phyloP scores from a whole-genome alignment of 2,113 vertebrate species.

The Ptilorrhoa leucosticta region DNA sequence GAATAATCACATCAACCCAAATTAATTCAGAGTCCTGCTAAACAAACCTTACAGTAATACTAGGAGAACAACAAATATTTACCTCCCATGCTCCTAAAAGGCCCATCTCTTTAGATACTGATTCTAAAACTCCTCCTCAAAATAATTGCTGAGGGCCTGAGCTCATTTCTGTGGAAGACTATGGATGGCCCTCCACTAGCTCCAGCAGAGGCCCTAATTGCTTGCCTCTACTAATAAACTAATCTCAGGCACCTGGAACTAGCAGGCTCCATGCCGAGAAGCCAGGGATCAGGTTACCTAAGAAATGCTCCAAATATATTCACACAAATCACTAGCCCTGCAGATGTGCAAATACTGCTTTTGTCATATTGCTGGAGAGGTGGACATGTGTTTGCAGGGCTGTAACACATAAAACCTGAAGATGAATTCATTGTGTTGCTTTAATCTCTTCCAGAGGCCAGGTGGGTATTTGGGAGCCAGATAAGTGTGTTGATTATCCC shows the following conservation, averaged over 20 bases:
- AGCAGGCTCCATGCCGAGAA: slow-evolving; percentile 29
- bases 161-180: background rate
- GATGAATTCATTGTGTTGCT: slow-evolving; percentile 33
- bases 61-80: slow-evolving; percentile 10
- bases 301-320: slow-evolving; percentile 40
- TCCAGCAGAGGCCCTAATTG: slow-evolving; percentile 21
- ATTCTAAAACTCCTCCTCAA: background rate
- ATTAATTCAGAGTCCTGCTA: background rate
- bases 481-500: slow-evolving; percentile 2
- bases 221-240: slow-evolving; percentile 49
- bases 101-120: background rate
- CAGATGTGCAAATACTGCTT: slow-evolving; percentile 59
- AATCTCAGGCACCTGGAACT: slow-evolving; percentile 64
- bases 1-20: background rate
- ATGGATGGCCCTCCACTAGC: background rate
- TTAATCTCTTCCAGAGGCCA: slow-evolving; percentile 55
- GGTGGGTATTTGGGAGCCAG: slow-evolving; percentile 34
- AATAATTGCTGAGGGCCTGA: background rate
- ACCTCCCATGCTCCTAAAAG: background rate
- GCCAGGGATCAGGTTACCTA: slow-evolving; percentile 29
- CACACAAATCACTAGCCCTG: slow-evolving; percentile 26
- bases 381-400: slow-evolving; percentile 32
- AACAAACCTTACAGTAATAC: background rate
- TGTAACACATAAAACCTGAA: slow-evolving; percentile 42
- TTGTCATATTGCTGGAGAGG: slow-evolving; percentile 31